Conservation (phyloP, 1,140 invertebrate species). For the Pachypeltis micranthus region DNA sequence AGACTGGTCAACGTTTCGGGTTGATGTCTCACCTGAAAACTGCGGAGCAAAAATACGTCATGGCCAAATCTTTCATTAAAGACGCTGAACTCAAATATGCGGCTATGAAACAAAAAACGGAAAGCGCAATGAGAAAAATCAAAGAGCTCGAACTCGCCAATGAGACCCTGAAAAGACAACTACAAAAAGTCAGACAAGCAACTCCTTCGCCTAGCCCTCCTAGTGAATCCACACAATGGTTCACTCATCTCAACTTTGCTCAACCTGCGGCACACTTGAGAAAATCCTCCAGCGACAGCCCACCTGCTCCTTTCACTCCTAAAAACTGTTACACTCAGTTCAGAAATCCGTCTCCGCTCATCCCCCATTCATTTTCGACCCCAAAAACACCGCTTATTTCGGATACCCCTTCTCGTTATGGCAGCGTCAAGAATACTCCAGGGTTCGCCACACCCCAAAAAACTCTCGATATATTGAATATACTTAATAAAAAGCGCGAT, state of each 20-base stretch:
- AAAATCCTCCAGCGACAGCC: not conserved
- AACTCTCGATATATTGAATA: not conserved
- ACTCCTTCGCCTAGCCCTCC: not conserved
- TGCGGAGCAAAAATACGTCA: not conserved
- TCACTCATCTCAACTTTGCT: not conserved
- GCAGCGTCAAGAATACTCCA: not conserved
- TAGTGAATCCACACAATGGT: not conserved
- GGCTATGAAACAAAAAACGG: not conserved
- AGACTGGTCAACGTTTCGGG: not conserved
- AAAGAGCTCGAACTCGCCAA: not conserved
- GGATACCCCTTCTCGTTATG: not conserved
- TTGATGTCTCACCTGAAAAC: not conserved
- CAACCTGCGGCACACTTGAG: not conserved
- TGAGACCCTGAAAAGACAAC: not conserved
- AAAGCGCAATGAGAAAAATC: not conserved
- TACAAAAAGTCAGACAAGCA: not conserved
- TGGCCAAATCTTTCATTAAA: not conserved
- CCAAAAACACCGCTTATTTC: not conserved
- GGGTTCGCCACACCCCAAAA: not conserved
- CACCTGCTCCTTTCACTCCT: not conserved
- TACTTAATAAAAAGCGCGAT: not conserved
- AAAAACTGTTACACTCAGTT: not conserved
- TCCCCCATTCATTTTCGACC: not conserved
- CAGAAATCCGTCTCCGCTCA: not conserved
- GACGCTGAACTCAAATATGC: not conserved